Evolutionary conservation across 92 coral and sea anemone species (phyloP).

Genomic region (Parazoanthus darwini): DNA sequence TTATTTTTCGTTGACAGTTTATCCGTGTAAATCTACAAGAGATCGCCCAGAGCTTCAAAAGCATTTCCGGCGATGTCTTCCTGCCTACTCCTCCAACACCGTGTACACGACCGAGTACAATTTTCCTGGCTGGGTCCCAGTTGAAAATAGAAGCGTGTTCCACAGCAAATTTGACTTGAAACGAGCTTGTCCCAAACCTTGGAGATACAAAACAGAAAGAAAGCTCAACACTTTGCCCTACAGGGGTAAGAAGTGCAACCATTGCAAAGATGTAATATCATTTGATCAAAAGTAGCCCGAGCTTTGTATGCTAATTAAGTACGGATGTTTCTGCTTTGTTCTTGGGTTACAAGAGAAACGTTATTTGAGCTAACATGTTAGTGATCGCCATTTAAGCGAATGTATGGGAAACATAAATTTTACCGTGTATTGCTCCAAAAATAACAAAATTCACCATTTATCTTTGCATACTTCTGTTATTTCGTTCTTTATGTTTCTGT

Average conservation of each 20-base stretch:
- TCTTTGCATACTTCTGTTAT: too few species aligned
- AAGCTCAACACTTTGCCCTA: slow-evolving; percentile 63
- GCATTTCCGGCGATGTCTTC: slow-evolving; percentile 60
- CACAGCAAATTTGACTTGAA: slow-evolving; percentile 55
- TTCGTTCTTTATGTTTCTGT: too few species aligned
- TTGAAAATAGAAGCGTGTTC: slow-evolving; percentile 62
- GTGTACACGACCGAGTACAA: slow-evolving; percentile 68
- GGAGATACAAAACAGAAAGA: slow-evolving; percentile 76
- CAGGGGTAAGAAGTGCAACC: slow-evolving; percentile 38
- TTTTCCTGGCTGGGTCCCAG: slow-evolving; percentile 83
- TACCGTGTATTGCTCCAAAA: too few species aligned
- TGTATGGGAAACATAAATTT: too few species aligned
- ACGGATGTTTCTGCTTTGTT: too few species aligned
- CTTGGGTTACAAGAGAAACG: too few species aligned
- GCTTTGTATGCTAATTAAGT: too few species aligned
- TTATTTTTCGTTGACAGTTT: slow-evolving; percentile 31
- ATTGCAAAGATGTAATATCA: not conserved
- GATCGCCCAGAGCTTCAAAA: slow-evolving; percentile 11
- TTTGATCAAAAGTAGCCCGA: too few species aligned
- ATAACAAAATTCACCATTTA: too few species aligned
- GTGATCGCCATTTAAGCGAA: too few species aligned
- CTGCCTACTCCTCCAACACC: slow-evolving; percentile 56
- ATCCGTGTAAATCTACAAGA: slow-evolving; percentile 55
- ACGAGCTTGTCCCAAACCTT: slow-evolving; percentile 80
- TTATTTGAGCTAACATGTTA: too few species aligned